These are phyloP conservation scores for Parnassius orleans DNA, from an alignment of 2,888 invertebrate species.

Conservation along the genomic window DNA sequence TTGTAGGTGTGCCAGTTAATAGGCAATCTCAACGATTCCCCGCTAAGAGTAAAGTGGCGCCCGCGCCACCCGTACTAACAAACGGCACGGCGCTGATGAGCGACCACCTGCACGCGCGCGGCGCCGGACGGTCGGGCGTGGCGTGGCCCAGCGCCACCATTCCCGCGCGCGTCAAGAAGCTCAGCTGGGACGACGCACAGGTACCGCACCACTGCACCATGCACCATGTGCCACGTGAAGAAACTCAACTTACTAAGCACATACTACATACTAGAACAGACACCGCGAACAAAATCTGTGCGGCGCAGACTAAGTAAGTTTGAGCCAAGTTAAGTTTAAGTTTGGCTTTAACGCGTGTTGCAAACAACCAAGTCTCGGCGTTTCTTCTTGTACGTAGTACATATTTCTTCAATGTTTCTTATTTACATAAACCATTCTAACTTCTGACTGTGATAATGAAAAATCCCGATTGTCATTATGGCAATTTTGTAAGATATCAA, in stretches of 20 bases:
- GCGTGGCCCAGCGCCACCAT: conserved; percentile 86
- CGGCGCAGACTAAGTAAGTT: no score
- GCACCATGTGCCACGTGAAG: no score
- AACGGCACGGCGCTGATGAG: conserved; percentile 59
- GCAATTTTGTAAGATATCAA: no score
- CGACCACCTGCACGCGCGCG: conserved; percentile 59
- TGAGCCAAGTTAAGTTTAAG: no score
- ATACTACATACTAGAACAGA: neutral
- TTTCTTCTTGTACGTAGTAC: no score
- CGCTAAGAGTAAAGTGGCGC: conserved; percentile 56
- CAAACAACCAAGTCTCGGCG: no score
- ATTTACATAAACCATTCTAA: no score
- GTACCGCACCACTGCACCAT: neutral
- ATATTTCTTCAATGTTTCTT: no score
- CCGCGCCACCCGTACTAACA: conserved; percentile 54
- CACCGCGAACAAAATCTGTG: neutral
- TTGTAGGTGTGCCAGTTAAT: conserved; percentile 8
- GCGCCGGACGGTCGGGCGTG: conserved; percentile 65
- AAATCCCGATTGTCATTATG: no score
- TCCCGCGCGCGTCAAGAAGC: conserved; percentile 87
- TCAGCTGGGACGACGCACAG: conserved; percentile 87
- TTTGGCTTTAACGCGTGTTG: no score
- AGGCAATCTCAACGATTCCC: conserved; percentile 46
- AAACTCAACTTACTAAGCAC: neutral
- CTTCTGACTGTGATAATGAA: no score